Base-by-base conservation (phyloP, 1,140 invertebrate species). In the Linepithema humile region DNA sequence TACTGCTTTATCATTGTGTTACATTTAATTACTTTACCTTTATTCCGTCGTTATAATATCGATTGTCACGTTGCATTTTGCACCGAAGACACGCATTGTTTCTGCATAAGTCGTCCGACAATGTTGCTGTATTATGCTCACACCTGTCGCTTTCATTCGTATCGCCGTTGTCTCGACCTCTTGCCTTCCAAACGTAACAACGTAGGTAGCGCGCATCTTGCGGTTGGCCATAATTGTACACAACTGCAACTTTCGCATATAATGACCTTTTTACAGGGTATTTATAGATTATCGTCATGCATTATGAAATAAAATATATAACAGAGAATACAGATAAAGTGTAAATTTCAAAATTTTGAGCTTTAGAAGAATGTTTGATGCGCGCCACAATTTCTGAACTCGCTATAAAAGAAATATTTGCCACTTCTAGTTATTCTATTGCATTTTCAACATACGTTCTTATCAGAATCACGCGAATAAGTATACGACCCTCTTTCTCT, bases 81-180 rank as follows among this genome's bases (percentile, higher is more conserved):
- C 35, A 20, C 12, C 75, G 64, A 80, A 64, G 75, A 69, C 75
- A 57, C 64, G 75, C 64, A 40, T 70, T 48, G 48, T 57, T 69
- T 70, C 48, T 80, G 48, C 75, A 80, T 55, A 80, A 80, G 64
- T 57, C 64, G 50, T 50, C 64, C 48, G 75, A 23, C 45, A 43
- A n/a, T 50, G 59, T 17, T 40, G 59, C 23, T 23, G 50, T 40
- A 80, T 80, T 80, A 80, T 80, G 64, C 75, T 23, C 40, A 80
- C 75, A 80, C 75, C 75, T 80, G 75, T 80, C 75, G 48, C 48
- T 80, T 70, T 50, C 48, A 80, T 55, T 70, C 35, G 64, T n/a
- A 50, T 69, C 64, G 74, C 35, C 26, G 35, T 70, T 69, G 64
- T 69, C 64, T 69, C 50, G 62, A 50, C 35, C 32, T 29, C 75